Evolutionary conservation across 1,140 invertebrate species (phyloP), one percentile per base, ranked within the genome.

Genomic region (Wasmannia auropunctata): DNA sequence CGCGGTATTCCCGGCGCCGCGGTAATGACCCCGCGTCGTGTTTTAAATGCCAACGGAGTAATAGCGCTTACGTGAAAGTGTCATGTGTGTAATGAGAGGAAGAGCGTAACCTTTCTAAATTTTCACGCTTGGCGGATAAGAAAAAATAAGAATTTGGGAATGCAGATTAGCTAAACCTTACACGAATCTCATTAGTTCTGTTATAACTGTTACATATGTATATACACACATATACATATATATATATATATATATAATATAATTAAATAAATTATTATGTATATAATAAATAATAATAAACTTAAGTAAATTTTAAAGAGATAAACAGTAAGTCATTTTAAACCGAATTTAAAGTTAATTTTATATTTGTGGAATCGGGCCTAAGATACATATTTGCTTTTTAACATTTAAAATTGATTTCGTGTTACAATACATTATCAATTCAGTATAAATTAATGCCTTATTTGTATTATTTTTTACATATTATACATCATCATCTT

Each of bases 11-110:
- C 62, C 76, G 76, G 76, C 76, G 76, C 76, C 62, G 31, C 76
- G 62, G 62, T 80, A 80, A 80, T 80, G 77, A 80, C 77, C 62
- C 62, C 8, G 76, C 60, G 22, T 67, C 31, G 77, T 80, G 77
- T 69, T 80, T 80, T 69, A 69, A 80, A 80, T 80, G 76, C 76
- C 76, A 80, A 69, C 76, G 76, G 34, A 19, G 28, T 77, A 77
- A 77, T 34, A 49, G 31, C 76, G 62, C n/a, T 80, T 80, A 80
- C 62, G 76, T 31, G 62, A 67, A 80, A 80, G 46, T 69, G 46
- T 65, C 31, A 67, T 22, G 62, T 37, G 76, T 19, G 76, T 69
- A 40, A 67, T 19, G 43, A 67, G n/a, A 51, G 28, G 76, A 34
- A 51, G 62, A 51, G 34, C 34, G 62, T 40, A n/a, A 69, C 16